Evolutionary conservation across 2,888 invertebrate genomes (phyloP).

Genomic region (Zootermopsis nevadensis): DNA sequence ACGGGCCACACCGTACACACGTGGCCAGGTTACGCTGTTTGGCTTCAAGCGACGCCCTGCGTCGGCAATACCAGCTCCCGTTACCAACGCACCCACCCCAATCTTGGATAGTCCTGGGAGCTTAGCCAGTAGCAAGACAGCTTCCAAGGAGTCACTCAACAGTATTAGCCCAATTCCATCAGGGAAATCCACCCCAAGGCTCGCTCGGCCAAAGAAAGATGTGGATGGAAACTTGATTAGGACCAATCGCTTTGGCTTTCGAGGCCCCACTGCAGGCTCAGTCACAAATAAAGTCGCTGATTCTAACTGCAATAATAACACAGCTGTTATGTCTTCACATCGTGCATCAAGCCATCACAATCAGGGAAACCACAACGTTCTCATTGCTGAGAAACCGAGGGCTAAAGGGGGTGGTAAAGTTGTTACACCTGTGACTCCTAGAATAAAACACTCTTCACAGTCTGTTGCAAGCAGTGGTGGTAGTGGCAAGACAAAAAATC

Average conservation of each 20-base stretch:
- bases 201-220: conserved; percentile 77
- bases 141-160: conserved; percentile 59
- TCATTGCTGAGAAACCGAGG: conserved; percentile 43
- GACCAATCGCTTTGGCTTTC: conserved; percentile 82
- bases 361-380: conserved; percentile 39
- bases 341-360: conserved; percentile 7
- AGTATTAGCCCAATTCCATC: conserved; percentile 64
- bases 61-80: conserved; percentile 60
- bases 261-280: conserved; percentile 68
- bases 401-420: conserved; percentile 49
- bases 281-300: conserved; percentile 77
- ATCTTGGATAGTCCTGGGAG: conserved; percentile 42
- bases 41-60: conserved; percentile 80
- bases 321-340: conserved; percentile 13
- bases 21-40: conserved; percentile 85
- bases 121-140: conserved; percentile 54
- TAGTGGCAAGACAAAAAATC: conserved; percentile 51
- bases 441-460: conserved; percentile 15
- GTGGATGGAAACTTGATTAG: conserved; percentile 67
- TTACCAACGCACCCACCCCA: conserved; percentile 55
- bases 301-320: conserved; percentile 67
- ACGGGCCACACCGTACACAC: conserved; percentile 61
- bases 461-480: conserved; percentile 5
- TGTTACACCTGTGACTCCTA: conserved; percentile 14
- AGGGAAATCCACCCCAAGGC: conserved; percentile 73